Evolutionary conservation across 2,797 vertebrate genomes (phyloP).

Genomic region (Aplochiton taeniatus): DNA sequence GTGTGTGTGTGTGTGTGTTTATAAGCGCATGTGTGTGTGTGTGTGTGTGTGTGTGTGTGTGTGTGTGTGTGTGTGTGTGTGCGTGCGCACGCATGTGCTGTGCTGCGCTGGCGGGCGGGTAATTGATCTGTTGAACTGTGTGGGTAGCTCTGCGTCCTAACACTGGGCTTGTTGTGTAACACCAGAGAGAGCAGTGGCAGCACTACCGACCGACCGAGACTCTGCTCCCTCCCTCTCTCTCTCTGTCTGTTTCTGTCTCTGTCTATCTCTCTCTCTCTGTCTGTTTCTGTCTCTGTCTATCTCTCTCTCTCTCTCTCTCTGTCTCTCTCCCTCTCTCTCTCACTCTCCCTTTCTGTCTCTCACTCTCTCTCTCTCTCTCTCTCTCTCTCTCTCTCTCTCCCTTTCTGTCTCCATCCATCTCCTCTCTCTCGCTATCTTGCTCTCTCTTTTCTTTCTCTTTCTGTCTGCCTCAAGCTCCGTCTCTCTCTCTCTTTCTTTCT

Average conservation of each 20-base stretch:
- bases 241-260: not conserved
- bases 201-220: not conserved
- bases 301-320: not conserved
- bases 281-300: not conserved
- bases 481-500: not conserved
- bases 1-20: not conserved
- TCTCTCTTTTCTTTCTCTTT: not conserved
- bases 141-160: not conserved
- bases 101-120: not conserved
- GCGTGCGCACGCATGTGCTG: not conserved
- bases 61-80: not conserved
- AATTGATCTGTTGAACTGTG: constrained; percentile 17
- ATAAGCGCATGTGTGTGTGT: not conserved
- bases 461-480: constrained; percentile 2
- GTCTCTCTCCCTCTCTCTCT: not conserved
- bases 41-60: constrained; percentile 1
- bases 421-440: not conserved
- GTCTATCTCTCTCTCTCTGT: not conserved
- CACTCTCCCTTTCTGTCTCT: not conserved
- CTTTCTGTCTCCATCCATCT: not conserved
- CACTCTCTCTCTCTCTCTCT: not conserved
- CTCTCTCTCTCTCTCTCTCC: constrained; percentile 30
- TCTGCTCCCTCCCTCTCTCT: no score
- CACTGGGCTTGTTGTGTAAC: not conserved
- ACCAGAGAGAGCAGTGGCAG: not conserved